phyloP scores from a whole-genome alignment of 2,888 invertebrate genomes.

The Drosophila pseudotakahashii region DNA sequence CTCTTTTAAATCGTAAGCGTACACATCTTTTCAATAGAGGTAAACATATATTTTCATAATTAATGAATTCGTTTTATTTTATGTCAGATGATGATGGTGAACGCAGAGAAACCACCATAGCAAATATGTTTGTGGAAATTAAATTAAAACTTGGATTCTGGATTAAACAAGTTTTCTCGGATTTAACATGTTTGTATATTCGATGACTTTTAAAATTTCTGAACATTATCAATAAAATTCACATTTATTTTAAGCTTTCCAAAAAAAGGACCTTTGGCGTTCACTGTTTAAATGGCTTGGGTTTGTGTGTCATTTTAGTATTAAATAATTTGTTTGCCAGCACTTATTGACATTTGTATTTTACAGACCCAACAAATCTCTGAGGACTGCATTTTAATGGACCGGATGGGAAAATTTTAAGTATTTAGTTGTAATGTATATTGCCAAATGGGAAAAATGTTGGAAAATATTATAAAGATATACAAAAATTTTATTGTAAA shows the following conservation, averaged over 20 bases:
- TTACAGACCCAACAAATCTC: neutral
- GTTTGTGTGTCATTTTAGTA: constrained; percentile 5
- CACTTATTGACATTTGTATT: neutral
- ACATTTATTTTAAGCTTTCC: too few relatives aligned
- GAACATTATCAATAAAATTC: too few relatives aligned
- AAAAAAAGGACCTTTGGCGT: too few relatives aligned
- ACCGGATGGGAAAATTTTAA: neutral
- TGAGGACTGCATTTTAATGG: too few relatives aligned
- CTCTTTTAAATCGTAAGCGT: neutral
- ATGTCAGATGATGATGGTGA: neutral
- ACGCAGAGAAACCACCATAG: too few relatives aligned
- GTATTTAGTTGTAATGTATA: too few relatives aligned
- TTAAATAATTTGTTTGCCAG: neutral
- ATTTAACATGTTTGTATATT: neutral
- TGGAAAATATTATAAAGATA: too few relatives aligned
- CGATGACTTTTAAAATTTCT: neutral
- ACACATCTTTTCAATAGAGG: constrained; percentile 8
- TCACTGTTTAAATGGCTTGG: neutral
- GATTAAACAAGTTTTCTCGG: neutral
- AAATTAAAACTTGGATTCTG: too few relatives aligned
- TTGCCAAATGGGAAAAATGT: too few relatives aligned
- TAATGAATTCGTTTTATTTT: constrained; percentile 7
- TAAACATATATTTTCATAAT: constrained; percentile 18
- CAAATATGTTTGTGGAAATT: neutral
- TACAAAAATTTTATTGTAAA: too few relatives aligned